Percentiles rank a stretch among this genome's conserved stretches.
phyloP scores from a whole-genome alignment of 2,797 vertebrate genomes.

The Lepidocolaptes lacrymiger region DNA sequence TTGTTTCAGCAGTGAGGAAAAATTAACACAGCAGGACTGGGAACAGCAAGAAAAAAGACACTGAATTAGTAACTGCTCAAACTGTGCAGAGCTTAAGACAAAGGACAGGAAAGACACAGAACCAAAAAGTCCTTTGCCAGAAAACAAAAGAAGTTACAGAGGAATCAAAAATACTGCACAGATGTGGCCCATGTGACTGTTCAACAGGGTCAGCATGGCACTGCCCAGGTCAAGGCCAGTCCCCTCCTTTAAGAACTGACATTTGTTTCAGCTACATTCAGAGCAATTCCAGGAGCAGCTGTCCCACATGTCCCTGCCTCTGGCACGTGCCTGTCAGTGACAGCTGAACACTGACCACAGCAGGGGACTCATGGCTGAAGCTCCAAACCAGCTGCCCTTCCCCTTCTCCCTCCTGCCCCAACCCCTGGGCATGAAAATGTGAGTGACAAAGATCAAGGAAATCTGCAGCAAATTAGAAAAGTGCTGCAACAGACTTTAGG shows the following conservation, averaged over 20 bases:
- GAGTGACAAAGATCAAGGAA: background rate
- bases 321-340: background rate
- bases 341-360: background rate
- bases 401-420: background rate
- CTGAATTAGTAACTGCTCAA: background rate
- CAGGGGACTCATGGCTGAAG: background rate
- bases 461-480: background rate
- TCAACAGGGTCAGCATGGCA: background rate
- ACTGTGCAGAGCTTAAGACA: background rate
- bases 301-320: background rate
- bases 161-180: background rate
- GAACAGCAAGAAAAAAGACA: background rate
- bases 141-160: background rate
- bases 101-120: background rate
- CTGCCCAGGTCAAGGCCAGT: background rate
- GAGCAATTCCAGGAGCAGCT: background rate
- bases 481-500: background rate
- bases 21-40: background rate
- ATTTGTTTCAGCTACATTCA: background rate
- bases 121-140: background rate
- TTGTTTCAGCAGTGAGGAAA: background rate
- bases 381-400: background rate
- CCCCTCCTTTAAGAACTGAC: background rate
- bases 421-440: background rate
- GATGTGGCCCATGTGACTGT: fast-evolving